Evolutionary conservation across 2,888 invertebrate genomes (phyloP).

Genomic region (Crossocerus cetratus): DNA sequence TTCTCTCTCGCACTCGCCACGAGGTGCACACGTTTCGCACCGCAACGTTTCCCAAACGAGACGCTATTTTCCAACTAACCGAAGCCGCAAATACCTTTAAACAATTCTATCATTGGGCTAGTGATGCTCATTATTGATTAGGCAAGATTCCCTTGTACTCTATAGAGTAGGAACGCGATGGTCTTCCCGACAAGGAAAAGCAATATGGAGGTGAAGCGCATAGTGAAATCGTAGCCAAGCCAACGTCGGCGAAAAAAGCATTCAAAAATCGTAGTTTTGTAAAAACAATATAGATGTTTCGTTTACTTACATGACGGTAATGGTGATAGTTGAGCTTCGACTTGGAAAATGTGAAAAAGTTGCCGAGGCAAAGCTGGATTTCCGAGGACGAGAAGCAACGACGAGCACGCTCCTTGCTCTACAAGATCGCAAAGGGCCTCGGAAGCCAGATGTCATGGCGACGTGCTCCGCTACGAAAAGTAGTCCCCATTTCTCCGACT

Average conservation of each 20-base stretch:
- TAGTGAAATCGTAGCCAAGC: slow-evolving; percentile 15
- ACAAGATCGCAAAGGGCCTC: slow-evolving; percentile 32
- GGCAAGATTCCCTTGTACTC: no score
- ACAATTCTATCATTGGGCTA: no score
- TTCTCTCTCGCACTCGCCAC: no score
- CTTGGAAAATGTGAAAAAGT: slow-evolving; percentile 8
- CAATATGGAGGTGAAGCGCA: slow-evolving; percentile 50
- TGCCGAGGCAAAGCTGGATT: slow-evolving; percentile 5
- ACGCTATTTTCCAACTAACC: no score
- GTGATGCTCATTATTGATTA: background rate
- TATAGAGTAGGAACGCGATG: slow-evolving; percentile 1
- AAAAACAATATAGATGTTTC: slow-evolving; percentile 7
- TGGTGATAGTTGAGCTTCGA: background rate
- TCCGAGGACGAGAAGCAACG: background rate
- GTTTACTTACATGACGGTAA: slow-evolving; percentile 44
- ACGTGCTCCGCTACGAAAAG: slow-evolving; percentile 36
- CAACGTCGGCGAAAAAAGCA: slow-evolving; percentile 30
- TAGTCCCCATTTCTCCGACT: slow-evolving; percentile 39
- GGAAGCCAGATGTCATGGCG: slow-evolving; percentile 57
- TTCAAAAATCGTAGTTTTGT: slow-evolving; percentile 9
- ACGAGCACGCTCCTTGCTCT: slow-evolving; percentile 18
- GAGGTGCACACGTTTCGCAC: no score
- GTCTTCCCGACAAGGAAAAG: slow-evolving; percentile 24
- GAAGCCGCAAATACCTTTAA: no score
- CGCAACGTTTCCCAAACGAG: no score